Conservation (phyloP, 2,797 vertebrate genomes). For the Poliocrania exsul region DNA sequence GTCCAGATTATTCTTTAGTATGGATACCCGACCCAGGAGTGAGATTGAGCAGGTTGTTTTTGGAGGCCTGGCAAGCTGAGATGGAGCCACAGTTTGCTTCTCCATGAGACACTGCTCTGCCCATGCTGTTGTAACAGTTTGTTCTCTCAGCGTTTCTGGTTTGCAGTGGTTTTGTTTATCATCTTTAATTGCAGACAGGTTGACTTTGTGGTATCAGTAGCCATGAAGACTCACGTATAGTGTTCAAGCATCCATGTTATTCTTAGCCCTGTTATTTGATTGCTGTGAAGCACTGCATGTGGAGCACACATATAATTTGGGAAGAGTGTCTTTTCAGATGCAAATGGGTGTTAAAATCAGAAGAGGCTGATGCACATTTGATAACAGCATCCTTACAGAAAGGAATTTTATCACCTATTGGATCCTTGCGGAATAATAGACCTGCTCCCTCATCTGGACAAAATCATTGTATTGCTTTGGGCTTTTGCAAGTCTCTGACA, state of each 20-base stretch:
- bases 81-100: background rate
- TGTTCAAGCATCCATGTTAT: background rate
- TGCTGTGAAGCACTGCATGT: background rate
- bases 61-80: background rate
- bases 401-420: background rate
- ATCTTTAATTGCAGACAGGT: background rate
- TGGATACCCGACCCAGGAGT: background rate
- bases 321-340: slow-evolving; percentile 2
- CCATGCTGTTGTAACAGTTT: background rate
- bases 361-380: background rate
- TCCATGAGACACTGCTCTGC: background rate
- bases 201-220: background rate
- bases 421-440: background rate
- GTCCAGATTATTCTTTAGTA: background rate
- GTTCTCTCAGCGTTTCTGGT: background rate
- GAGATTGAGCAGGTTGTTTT: background rate
- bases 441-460: background rate
- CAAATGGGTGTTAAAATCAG: background rate
- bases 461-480: slow-evolving; percentile 6
- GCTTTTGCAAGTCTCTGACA: background rate
- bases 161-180: background rate
- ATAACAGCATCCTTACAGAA: background rate
- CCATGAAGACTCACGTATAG: background rate
- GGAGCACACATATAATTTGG: background rate
- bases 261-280: background rate